Base-by-base conservation (phyloP, 2,113 vertebrate species). In the Pachypanchax playfairii region DNA sequence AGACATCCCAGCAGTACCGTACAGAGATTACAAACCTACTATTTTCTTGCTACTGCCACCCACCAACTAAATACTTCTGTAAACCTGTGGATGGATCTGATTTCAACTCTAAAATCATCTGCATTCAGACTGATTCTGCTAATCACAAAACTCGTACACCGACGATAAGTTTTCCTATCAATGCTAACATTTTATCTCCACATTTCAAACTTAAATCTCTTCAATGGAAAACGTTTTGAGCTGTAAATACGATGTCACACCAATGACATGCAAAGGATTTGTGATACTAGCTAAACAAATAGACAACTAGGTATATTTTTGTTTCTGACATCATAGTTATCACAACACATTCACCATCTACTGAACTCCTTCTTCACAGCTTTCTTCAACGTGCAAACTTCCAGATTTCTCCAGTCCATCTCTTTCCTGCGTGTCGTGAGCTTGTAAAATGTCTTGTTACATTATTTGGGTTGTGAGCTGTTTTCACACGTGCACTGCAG, bases 381-480 rank as follows among this genome's bases (percentile, higher is more conserved):
- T 78, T 76, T 80, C 67, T 57, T 75, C 70, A 33, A 80, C 73
- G 31, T 89, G 76, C 86, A 87, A 86, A 83, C 73, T 63, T 77
- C 67, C 75, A 73, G 71, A 42, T 57, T 41, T 75, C 74, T 83
- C 73, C 61, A 44, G 36, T 39, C 26, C 22, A 8, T 53, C 48
- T 73, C 73, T 44, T 29, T 41, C 28, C 10, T 4, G 58, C 61
- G 24, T 52, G 48, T 67, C 39, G 0, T 42, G 42, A 48, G 51
- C 49, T 75, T 69, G 36, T 59, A 71, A 35, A 26, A 47, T 65
- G 44, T 62, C 65, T 24, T 33, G 24, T 15, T 9, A 7, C 21
- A 3, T 31, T 28, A 54, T 42, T 25, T 33, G n/a, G 20, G n/a
- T 57, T 18, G n/a, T 20, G 29, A 55, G 36, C 17, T 5, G 11